These are phyloP conservation scores for Drosophila stalkeri DNA, from an alignment of 2,888 invertebrate species.

Conservation along the genomic window DNA sequence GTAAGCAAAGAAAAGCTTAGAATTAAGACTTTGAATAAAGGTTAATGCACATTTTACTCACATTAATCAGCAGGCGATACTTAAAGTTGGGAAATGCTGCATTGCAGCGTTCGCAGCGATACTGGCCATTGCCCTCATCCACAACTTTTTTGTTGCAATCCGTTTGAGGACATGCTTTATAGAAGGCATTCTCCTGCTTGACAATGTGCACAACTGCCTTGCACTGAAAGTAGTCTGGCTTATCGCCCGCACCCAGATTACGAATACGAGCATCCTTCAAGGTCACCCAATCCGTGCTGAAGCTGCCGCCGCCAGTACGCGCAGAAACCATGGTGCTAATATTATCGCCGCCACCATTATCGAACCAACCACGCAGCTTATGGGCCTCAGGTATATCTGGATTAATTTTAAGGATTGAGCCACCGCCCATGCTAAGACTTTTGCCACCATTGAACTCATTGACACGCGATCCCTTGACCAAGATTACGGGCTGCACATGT, in stretches of 20 bases:
- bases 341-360: constrained; percentile 89
- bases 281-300: constrained; percentile 89
- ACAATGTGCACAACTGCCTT: constrained; percentile 92
- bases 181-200: constrained; percentile 93
- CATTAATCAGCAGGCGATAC: constrained; percentile 92
- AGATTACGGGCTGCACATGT: constrained; percentile 91
- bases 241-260: constrained; percentile 90
- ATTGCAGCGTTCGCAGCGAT: constrained; percentile 97
- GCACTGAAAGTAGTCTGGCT: constrained; percentile 92
- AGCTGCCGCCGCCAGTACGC: constrained; percentile 85
- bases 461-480: constrained; percentile 93
- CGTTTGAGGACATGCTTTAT: constrained; percentile 95
- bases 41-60: constrained; percentile 85
- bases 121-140: constrained; percentile 94
- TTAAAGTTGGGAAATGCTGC: constrained; percentile 93
- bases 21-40: neutral
- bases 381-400: constrained; percentile 96
- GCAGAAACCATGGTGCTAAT: constrained; percentile 89
- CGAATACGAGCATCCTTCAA: constrained; percentile 91
- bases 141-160: constrained; percentile 98
- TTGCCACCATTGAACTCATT: constrained; percentile 95
- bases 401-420: constrained; percentile 91
- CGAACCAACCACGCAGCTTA: constrained; percentile 95
- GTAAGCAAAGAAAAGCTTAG: constrained; percentile 14
- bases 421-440: constrained; percentile 87